These are phyloP conservation scores for Athripsodes cinereus DNA, from an alignment of 2,888 invertebrate species.

Conservation along the genomic window DNA sequence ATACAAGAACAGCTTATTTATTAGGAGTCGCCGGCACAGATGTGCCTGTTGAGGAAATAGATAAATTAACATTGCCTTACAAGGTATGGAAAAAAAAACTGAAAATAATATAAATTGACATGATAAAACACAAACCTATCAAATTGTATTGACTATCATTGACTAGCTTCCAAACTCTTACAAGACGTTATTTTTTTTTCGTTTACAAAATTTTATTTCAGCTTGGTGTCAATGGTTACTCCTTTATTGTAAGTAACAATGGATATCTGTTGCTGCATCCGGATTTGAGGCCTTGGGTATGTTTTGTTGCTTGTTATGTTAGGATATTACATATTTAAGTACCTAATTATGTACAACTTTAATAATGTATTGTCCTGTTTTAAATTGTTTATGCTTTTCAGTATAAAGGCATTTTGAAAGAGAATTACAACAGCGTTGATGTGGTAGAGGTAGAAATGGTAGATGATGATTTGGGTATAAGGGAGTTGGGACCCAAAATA, in stretches of 20 bases:
- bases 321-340: not conserved
- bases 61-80: conserved; percentile 81
- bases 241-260: conserved; percentile 95
- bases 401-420: conserved; percentile 63
- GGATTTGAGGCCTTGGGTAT: conserved; percentile 80
- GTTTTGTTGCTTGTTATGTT: not conserved
- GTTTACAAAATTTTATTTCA: conserved; percentile 46
- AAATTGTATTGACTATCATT: too few species aligned
- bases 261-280: conserved; percentile 95
- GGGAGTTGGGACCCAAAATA: conserved; percentile 57
- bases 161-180: too few species aligned
- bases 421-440: conserved; percentile 96
- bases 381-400: conserved; percentile 33
- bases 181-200: not conserved
- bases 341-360: not conserved
- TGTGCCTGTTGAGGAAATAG: conserved; percentile 86
- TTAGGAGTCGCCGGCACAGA: conserved; percentile 96
- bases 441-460: conserved; percentile 90
- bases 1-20: conserved; percentile 64
- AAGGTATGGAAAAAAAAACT: conserved; percentile 53
- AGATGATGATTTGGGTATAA: conserved; percentile 58
- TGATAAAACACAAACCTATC: too few species aligned
- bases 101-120: too few species aligned
- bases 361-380: not conserved
- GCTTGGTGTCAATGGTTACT: conserved; percentile 94